Base-by-base conservation (phyloP, 2,888 invertebrate species). In the Baccha elongata region DNA sequence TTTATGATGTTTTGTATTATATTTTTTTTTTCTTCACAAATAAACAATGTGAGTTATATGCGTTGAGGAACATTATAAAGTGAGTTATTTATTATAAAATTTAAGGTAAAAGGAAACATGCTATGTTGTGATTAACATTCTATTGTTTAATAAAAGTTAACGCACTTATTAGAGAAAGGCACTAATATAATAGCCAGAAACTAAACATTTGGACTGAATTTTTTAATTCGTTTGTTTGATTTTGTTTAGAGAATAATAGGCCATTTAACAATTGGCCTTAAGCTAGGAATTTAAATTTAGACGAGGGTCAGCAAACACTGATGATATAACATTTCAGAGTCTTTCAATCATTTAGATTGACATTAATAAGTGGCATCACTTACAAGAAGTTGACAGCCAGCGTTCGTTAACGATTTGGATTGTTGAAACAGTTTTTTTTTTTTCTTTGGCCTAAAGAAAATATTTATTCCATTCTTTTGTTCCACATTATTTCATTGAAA, bases 1-100 rank as follows among this genome's bases (percentile, higher is more conserved):
- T 58, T 78, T 78, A 72, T 74, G 60, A 19, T 26, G 44, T 60
- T 60, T 60, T 60, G 60, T 60, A 29, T 60, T 17, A 13, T 19
- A 17, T 7, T 21, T 55, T 53, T n/a, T 60, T 35, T 35, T 53
- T 52, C 5, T 44, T 60, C 8, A 13, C 6, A 19, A 44, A 32
- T 60, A 29, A 44, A 60, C 19, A 44, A 60, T 29, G 26, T 44
- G 60, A 29, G 29, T 26, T 26, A 19, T 23, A 7, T 5, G 6
- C 6, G 19, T 44, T 60, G 11, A 10, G 17, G 29, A 60, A 60
- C n/a, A 60, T 26, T 26, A 60, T 58, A 42, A 13, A 42, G 11
- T 32, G 44, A 44, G 60, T 60, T 60, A 29, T 60, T 60, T 60
- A 60, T 60, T 44, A n/a, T n/a, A n/a, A n/a, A 7, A 8, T 15